phyloP scores from a whole-genome alignment of 2,113 vertebrate genomes.

The Piprites chloris region DNA sequence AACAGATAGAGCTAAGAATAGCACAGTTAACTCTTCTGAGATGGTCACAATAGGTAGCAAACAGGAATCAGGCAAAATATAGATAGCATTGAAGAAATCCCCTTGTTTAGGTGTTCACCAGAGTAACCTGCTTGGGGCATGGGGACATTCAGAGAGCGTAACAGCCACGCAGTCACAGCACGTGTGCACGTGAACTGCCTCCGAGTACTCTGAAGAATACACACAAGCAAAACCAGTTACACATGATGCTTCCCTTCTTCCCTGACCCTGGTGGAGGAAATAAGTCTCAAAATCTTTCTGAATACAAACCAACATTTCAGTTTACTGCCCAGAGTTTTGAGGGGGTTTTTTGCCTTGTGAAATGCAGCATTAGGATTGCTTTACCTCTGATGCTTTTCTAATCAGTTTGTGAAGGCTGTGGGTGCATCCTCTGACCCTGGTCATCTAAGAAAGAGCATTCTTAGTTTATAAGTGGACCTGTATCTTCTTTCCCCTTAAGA shows the following conservation, averaged over 20 bases:
- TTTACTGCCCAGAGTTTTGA: not conserved
- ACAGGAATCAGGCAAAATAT: not conserved
- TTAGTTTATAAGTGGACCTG: not conserved
- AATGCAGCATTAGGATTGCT: not conserved
- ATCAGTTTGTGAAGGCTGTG: not conserved
- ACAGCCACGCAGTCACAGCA: not conserved
- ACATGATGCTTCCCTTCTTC: not conserved
- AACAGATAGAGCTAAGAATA: not conserved
- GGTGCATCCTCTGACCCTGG: not conserved
- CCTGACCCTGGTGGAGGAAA: not conserved
- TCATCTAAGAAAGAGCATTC: not conserved
- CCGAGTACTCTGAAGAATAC: not conserved
- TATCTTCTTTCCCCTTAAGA: not conserved
- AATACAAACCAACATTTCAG: not conserved
- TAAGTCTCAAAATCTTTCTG: not conserved
- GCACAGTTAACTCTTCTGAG: not conserved
- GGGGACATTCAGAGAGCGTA: not conserved
- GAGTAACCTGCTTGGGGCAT: not conserved
- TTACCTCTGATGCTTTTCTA: not conserved
- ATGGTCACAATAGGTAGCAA: not conserved
- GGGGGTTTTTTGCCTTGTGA: not conserved
- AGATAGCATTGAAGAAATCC: not conserved
- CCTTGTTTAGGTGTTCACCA: not conserved
- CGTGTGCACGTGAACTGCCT: not conserved
- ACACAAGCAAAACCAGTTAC: not conserved